These are phyloP conservation scores for Rhorus exstirpatorius DNA, from an alignment of 2,888 invertebrate genomes.

Conservation along the genomic window DNA sequence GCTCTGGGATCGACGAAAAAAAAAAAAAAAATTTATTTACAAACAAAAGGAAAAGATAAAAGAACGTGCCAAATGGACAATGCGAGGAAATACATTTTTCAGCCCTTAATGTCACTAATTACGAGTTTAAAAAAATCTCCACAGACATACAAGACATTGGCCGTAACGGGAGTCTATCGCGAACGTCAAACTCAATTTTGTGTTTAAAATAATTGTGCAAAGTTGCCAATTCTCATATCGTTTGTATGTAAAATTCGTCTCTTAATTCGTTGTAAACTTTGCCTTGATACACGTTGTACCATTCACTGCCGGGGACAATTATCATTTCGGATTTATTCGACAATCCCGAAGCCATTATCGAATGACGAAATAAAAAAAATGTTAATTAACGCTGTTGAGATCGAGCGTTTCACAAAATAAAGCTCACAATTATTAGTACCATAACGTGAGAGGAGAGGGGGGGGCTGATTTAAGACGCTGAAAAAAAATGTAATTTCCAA, in stretches of 20 bases:
- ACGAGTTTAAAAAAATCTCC: conserved; percentile 19
- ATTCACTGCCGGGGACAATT: conserved; percentile 69
- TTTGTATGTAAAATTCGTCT: conserved; percentile 39
- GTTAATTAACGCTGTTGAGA: conserved; percentile 4
- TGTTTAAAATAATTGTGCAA: conserved; percentile 32
- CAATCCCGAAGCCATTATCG: conserved; percentile 60
- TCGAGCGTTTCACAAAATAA: not conserved
- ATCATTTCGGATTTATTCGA: conserved; percentile 63
- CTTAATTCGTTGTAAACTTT: not conserved
- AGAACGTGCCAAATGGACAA: conserved; percentile 50
- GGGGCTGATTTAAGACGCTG: too few species aligned
- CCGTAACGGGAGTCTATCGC: too few species aligned
- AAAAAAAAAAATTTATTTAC: conserved; percentile 32
- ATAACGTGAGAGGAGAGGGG: too few species aligned
- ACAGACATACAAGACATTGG: too few species aligned
- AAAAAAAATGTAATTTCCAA: too few species aligned
- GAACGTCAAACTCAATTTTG: conserved; percentile 42
- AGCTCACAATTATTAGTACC: conserved; percentile 35
- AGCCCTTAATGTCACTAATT: conserved; percentile 9
- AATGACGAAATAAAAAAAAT: conserved; percentile 20
- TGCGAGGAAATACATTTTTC: not conserved
- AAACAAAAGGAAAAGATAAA: not conserved
- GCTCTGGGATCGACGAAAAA: conserved; percentile 11
- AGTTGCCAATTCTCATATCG: conserved; percentile 50
- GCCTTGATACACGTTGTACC: conserved; percentile 39